Conservation (phyloP, 1,140 invertebrate species). For the Zaprionus ornatus region DNA sequence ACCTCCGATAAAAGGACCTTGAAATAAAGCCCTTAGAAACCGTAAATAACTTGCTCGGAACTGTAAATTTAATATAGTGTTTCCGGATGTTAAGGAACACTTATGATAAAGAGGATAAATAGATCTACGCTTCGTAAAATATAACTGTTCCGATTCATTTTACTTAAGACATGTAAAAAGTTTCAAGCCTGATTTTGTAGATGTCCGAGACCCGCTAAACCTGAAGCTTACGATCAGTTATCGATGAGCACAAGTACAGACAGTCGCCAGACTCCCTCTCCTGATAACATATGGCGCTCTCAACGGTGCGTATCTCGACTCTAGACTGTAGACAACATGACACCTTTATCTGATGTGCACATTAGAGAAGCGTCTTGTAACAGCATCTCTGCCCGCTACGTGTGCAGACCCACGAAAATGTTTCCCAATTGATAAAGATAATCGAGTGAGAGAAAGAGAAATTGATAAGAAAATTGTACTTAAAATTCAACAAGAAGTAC, state of each 20-base stretch:
- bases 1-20: too few relatives aligned
- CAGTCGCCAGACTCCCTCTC: background rate
- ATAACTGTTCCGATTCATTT: too few relatives aligned
- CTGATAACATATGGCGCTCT: background rate
- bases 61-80: too few relatives aligned
- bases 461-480: conserved; percentile 6
- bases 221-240: background rate
- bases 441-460: conserved; percentile 19
- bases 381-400: conserved; percentile 8
- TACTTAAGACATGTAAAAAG: too few relatives aligned
- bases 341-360: background rate
- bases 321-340: background rate
- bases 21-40: too few relatives aligned
- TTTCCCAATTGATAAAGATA: conserved; percentile 43
- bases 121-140: too few relatives aligned
- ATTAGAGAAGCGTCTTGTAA: background rate
- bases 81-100: too few relatives aligned
- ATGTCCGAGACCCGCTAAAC: background rate
- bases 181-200: background rate
- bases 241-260: background rate
- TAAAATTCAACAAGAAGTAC: conserved; percentile 4
- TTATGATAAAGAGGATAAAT: too few relatives aligned
- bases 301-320: background rate
- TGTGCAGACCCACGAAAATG: conserved; percentile 33
- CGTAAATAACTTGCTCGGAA: too few relatives aligned